Conservation (phyloP, 1,140 invertebrate genomes). For the Drosophila neocordata region DNA sequence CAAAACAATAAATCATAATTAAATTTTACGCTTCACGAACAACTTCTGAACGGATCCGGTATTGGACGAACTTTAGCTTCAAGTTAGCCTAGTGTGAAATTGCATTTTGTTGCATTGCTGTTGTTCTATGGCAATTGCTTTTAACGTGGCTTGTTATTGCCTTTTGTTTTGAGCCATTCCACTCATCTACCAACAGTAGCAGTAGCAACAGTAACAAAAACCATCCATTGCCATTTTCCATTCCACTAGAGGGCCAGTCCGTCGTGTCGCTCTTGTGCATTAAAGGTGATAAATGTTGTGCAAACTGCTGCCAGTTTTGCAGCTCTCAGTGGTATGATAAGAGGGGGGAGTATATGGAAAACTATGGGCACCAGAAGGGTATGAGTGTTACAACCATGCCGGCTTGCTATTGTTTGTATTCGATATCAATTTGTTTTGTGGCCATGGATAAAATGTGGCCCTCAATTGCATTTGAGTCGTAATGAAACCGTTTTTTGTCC, state of each 20-base stretch:
- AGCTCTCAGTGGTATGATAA: conserved; percentile 19
- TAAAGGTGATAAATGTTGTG: conserved; percentile 67
- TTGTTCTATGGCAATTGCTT: conserved; percentile 34
- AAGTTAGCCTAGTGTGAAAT: conserved; percentile 68
- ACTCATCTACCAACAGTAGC: not conserved
- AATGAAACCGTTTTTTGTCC: not conserved
- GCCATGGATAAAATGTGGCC: conserved; percentile 5
- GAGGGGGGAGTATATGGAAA: no score
- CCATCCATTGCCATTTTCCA: conserved; percentile 10
- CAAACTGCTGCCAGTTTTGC: conserved; percentile 40
- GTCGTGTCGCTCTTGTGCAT: conserved; percentile 19
- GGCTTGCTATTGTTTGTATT: conserved; percentile 10
- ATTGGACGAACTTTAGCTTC: conserved; percentile 11
- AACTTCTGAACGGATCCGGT: conserved; percentile 4
- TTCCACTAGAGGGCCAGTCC: conserved; percentile 16
- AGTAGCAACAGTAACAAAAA: not conserved
- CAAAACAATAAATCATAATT: conserved; percentile 68
- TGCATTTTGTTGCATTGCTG: conserved; percentile 66
- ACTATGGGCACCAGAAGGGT: not conserved
- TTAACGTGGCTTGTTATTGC: conserved; percentile 23
- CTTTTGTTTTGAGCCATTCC: conserved; percentile 8
- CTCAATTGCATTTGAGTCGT: not conserved
- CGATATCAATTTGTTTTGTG: conserved; percentile 6
- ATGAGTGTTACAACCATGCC: not conserved
- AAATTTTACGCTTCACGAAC: conserved; percentile 50